These are phyloP conservation scores for Metallyticus violacea DNA, from an alignment of 2,888 invertebrate genomes.

Conservation along the genomic window DNA sequence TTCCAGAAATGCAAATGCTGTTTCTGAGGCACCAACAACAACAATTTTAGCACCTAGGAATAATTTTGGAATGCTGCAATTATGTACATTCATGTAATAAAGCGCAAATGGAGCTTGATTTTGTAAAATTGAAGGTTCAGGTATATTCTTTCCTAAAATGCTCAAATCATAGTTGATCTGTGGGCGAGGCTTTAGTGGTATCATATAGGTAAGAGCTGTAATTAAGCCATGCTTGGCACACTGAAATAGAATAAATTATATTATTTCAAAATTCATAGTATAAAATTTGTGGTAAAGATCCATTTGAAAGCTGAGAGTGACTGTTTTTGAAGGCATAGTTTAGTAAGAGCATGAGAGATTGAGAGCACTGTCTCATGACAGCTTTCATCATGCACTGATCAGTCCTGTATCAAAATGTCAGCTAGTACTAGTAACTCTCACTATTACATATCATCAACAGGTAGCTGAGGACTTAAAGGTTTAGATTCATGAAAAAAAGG, in stretches of 20 bases:
- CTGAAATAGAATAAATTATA: neutral
- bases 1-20: slow-evolving; percentile 62
- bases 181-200: slow-evolving; percentile 41
- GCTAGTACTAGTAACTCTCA: too few species aligned
- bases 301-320: too few species aligned
- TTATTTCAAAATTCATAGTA: too few species aligned
- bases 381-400: too few species aligned
- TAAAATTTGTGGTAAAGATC: too few species aligned
- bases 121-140: neutral
- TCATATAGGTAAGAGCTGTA: slow-evolving; percentile 47
- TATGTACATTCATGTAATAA: slow-evolving; percentile 54
- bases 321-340: too few species aligned
- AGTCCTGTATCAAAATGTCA: too few species aligned
- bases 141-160: slow-evolving; percentile 26
- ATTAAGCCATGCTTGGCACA: neutral
- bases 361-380: too few species aligned
- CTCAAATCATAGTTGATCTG: slow-evolving; percentile 27
- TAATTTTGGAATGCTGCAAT: slow-evolving; percentile 52
- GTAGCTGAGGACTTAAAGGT: too few species aligned
- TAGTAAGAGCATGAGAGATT: too few species aligned
- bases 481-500: too few species aligned
- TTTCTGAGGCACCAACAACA: slow-evolving; percentile 63
- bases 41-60: slow-evolving; percentile 60
- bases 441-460: too few species aligned
- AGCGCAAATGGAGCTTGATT: slow-evolving; percentile 50